These are phyloP conservation scores for Eupithecia exiguata DNA, from an alignment of 2,888 invertebrate species.

Conservation along the genomic window DNA sequence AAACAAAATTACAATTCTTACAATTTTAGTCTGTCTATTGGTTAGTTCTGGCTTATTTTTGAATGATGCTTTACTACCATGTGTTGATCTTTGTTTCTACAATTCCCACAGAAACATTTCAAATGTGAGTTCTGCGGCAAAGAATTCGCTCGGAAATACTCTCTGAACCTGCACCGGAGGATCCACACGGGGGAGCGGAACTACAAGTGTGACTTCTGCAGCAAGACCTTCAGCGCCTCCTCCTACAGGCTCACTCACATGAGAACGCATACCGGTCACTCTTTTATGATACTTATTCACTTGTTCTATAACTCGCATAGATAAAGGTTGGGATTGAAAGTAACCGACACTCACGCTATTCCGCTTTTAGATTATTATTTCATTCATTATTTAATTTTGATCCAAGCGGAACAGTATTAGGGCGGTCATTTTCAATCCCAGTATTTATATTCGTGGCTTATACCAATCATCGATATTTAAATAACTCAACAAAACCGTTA, in stretches of 20 bases:
- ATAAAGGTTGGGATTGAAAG: not conserved
- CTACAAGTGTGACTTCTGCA: conserved; percentile 93
- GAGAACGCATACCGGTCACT: conserved; percentile 90
- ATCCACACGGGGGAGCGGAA: conserved; percentile 95
- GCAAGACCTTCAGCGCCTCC: conserved; percentile 92
- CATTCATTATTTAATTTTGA: no score
- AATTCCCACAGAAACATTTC: conserved; percentile 86
- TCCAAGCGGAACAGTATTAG: no score
- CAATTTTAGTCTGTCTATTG: no score
- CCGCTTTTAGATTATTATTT: no score
- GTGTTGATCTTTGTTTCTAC: not conserved
- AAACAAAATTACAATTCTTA: no score
- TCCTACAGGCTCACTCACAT: conserved; percentile 93
- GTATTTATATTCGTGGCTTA: no score
- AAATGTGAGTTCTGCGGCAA: conserved; percentile 96
- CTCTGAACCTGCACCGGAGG: conserved; percentile 91
- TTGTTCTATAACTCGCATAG: not conserved
- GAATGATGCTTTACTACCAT: no score
- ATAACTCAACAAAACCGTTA: no score
- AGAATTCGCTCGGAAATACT: conserved; percentile 94
- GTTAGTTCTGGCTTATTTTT: no score
- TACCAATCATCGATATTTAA: no score
- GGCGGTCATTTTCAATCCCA: no score
- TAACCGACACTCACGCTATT: not conserved
- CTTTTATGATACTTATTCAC: not conserved